phyloP scores from a whole-genome alignment of 2,888 invertebrate species.

The Eupithecia subumbrata region DNA sequence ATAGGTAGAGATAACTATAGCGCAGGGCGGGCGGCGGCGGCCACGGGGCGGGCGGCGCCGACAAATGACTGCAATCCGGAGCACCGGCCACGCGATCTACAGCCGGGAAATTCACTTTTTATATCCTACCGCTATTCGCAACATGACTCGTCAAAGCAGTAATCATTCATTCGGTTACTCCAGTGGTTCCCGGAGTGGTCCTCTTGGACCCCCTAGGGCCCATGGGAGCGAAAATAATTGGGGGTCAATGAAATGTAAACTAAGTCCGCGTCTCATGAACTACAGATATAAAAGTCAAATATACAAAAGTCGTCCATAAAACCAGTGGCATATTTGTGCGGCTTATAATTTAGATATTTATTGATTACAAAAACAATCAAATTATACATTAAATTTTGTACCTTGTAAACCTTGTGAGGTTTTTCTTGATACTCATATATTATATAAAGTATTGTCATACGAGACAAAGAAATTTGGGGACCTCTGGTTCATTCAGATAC shows the following conservation, averaged over 20 bases:
- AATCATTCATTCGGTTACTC: background rate
- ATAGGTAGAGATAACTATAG: slow-evolving; percentile 1
- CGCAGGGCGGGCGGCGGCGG: background rate
- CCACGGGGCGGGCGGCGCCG: background rate
- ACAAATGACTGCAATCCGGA: slow-evolving; percentile 21
- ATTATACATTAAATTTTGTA: too few relatives aligned
- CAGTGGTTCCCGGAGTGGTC: background rate
- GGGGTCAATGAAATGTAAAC: background rate
- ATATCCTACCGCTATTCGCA: background rate
- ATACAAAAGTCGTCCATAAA: background rate
- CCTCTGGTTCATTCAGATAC: too few relatives aligned
- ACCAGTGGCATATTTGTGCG: background rate
- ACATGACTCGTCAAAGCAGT: background rate
- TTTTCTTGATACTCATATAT: too few relatives aligned
- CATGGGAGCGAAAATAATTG: background rate
- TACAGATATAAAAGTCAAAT: background rate
- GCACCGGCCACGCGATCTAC: slow-evolving; percentile 16
- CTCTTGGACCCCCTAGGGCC: background rate
- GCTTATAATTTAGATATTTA: too few relatives aligned
- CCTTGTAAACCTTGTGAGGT: too few relatives aligned
- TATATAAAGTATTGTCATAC: too few relatives aligned
- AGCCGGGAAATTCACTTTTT: background rate
- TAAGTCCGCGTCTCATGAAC: background rate
- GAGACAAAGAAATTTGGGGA: too few relatives aligned
- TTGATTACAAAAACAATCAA: too few relatives aligned